Evolutionary conservation across 2,113 vertebrate genomes (phyloP).

Genomic region (Spheniscus mendiculus): DNA sequence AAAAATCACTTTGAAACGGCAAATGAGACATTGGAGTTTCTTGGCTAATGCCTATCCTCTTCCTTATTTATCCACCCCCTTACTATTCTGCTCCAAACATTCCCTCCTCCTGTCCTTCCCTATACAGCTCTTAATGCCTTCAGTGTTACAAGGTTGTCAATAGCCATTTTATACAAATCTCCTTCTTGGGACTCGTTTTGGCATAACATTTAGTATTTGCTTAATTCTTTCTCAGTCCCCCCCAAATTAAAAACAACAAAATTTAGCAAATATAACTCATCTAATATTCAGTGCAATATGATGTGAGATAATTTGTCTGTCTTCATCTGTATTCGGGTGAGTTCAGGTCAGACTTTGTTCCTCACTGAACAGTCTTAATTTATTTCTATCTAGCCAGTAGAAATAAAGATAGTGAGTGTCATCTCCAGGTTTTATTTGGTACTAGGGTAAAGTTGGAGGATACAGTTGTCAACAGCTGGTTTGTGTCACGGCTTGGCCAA

Average conservation of each 20-base stretch:
- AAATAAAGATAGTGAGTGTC: neutral
- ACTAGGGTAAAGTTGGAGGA: neutral
- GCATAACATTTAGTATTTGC: neutral
- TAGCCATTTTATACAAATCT: neutral
- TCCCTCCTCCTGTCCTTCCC: neutral
- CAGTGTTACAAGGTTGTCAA: neutral
- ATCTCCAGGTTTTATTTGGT: neutral
- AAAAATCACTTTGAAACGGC: neutral
- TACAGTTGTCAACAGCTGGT: neutral
- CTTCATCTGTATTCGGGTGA: neutral
- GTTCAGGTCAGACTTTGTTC: neutral
- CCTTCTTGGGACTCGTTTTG: neutral
- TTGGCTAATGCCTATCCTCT: neutral
- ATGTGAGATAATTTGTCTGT: neutral
- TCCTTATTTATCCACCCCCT: neutral
- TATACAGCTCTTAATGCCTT: neutral
- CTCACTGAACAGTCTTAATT: neutral
- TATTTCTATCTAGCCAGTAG: neutral
- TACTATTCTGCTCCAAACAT: neutral
- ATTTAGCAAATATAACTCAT: neutral
- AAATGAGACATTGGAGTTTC: neutral
- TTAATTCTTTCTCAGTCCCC: neutral
- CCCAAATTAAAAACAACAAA: neutral
- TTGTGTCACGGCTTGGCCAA: neutral
- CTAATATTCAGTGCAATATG: neutral